Percentiles rank a stretch among this genome's conserved stretches.
Conservation (phyloP, 2,888 invertebrate genomes). For the Metellina segmentata region DNA sequence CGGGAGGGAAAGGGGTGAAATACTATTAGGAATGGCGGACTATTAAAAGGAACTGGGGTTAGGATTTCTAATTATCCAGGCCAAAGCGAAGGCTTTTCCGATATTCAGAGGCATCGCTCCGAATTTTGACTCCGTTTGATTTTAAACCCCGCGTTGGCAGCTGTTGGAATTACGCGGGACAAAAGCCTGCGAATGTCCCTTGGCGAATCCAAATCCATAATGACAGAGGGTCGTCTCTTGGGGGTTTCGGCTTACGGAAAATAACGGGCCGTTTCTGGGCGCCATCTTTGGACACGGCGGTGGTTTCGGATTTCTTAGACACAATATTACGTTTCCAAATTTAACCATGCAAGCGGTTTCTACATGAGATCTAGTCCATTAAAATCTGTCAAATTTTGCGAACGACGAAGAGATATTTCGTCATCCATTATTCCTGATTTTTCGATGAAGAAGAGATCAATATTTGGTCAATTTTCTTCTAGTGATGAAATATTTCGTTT, state of each 20-base stretch:
- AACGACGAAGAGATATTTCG: no score
- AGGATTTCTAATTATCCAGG: constrained; percentile 46
- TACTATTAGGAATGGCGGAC: constrained; percentile 9
- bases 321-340: no score
- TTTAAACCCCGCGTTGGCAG: constrained; percentile 38
- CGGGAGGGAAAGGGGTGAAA: not conserved
- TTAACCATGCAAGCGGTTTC: no score
- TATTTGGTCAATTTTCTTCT: no score
- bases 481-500: no score
- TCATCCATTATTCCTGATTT: no score
- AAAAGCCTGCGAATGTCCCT: constrained; percentile 1
- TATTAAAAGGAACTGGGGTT: constrained; percentile 3
- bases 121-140: constrained; percentile 57
- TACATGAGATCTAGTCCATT: no score
- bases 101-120: constrained; percentile 16
- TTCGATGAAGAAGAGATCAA: no score
- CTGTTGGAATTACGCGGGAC: constrained; percentile 30
- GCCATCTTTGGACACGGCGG: constrained; percentile 20
- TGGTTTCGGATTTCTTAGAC: no score
- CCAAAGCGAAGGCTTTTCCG: constrained; percentile 10
- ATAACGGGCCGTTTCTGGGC: not conserved
- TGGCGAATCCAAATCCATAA: constrained; percentile 26
- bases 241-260: constrained; percentile 13
- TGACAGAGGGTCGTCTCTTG: constrained; percentile 7
- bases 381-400: no score